Evolutionary conservation across 2,113 vertebrate species (phyloP).

Genomic region (Syngnathus scovelli): DNA sequence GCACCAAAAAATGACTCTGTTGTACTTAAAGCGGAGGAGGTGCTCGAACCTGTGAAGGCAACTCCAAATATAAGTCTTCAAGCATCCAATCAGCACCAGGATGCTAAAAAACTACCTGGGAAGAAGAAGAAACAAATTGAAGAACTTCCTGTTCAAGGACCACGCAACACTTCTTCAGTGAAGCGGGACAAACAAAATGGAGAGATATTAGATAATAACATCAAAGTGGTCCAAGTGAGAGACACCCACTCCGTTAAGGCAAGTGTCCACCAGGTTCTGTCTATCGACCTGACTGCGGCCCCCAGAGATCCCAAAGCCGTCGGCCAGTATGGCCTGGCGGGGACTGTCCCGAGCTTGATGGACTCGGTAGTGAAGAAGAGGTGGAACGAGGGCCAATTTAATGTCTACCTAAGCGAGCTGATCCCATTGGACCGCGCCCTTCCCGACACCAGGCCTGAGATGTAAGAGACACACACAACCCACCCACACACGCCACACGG

Average conservation of each 20-base stretch:
- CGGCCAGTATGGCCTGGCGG: conserved; percentile 85
- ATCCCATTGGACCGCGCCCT: conserved; percentile 90
- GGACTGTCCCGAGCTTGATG: conserved; percentile 67
- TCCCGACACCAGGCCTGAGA: conserved; percentile 83
- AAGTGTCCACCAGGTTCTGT: conserved; percentile 73
- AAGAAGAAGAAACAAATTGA: not conserved
- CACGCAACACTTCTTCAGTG: not conserved
- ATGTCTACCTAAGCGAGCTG: conserved; percentile 90
- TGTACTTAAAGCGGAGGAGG: not conserved
- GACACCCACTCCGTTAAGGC: not conserved
- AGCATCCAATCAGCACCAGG: not conserved
- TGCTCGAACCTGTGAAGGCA: conserved; percentile 3
- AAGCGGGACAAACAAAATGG: not conserved
- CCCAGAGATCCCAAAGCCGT: conserved; percentile 78
- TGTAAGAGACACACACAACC: conserved; percentile 69
- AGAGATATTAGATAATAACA: not conserved
- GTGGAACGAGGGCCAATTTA: conserved; percentile 94
- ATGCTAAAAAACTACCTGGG: not conserved
- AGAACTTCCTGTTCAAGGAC: not conserved
- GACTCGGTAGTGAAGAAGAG: conserved; percentile 74
- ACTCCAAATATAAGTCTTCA: not conserved
- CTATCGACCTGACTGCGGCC: conserved; percentile 73
- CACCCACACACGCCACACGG: not conserved
- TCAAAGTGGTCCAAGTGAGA: not conserved
- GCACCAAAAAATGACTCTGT: not conserved